Percentiles rank a stretch among this genome's conserved stretches.
Conservation (phyloP, 2,797 vertebrate genomes). For the Myotis findleyi region DNA sequence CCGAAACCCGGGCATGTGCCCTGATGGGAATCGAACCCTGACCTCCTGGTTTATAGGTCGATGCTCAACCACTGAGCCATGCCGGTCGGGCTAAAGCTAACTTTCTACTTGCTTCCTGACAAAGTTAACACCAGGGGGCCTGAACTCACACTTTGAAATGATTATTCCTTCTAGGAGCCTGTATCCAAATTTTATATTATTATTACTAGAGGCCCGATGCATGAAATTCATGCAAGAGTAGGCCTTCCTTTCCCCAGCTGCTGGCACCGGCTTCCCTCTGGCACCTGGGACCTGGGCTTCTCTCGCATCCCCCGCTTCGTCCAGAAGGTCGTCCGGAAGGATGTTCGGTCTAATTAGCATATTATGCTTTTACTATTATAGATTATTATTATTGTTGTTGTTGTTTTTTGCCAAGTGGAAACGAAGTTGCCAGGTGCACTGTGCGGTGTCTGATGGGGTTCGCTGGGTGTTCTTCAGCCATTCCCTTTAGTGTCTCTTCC, state of each 20-base stretch:
- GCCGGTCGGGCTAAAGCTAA: not conserved
- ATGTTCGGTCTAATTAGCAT: too few relatives aligned
- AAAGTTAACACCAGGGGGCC: not conserved
- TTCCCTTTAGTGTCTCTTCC: slow-evolving; percentile 48
- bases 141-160: not conserved
- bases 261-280: too few relatives aligned
- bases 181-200: not conserved
- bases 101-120: not conserved
- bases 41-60: too few relatives aligned
- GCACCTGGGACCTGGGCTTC: too few relatives aligned
- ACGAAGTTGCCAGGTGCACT: not conserved
- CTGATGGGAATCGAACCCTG: too few relatives aligned
- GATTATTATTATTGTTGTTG: not conserved
- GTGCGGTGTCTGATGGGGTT: not conserved
- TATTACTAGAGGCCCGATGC: not conserved
- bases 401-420: not conserved
- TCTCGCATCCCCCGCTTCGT: too few relatives aligned
- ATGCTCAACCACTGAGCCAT: too few relatives aligned
- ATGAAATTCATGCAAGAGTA: too few relatives aligned
- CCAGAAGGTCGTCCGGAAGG: too few relatives aligned
- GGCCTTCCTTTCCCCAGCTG: too few relatives aligned
- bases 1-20: too few relatives aligned
- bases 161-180: not conserved
- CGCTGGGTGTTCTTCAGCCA: not conserved
- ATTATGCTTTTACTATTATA: not conserved